Evolutionary conservation across 2,797 vertebrate species (phyloP).

Genomic region (Tokudaia muenninki): DNA sequence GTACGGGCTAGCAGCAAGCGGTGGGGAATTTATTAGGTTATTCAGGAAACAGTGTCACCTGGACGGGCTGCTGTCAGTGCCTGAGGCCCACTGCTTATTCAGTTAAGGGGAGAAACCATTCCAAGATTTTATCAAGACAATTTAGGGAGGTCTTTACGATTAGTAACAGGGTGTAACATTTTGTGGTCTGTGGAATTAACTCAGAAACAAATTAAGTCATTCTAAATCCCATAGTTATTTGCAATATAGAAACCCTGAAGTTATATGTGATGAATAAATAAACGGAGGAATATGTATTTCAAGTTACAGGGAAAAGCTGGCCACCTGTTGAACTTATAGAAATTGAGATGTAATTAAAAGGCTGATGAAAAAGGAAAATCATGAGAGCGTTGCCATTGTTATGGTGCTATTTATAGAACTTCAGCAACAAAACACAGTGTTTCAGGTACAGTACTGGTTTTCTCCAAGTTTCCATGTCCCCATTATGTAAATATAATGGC

Average conservation of each 20-base stretch:
- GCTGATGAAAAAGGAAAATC: constrained; percentile 8
- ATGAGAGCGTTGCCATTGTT: not conserved
- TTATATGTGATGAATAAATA: constrained; percentile 13
- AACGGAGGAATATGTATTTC: not conserved
- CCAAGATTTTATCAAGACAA: not conserved
- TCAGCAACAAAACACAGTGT: not conserved
- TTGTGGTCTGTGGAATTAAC: not conserved
- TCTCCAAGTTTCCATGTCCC: not conserved
- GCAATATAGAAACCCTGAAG: not conserved
- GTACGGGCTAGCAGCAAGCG: not conserved
- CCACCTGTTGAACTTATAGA: not conserved
- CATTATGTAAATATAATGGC: not conserved
- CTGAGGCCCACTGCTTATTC: not conserved
- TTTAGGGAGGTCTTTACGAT: not conserved
- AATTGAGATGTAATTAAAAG: not conserved
- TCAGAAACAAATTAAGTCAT: not conserved
- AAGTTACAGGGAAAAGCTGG: not conserved
- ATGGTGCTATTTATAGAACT: constrained; percentile 15
- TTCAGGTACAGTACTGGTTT: not conserved
- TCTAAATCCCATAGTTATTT: not conserved
- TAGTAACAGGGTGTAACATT: not conserved
- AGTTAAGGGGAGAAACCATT: not conserved
- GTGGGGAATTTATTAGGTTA: not conserved
- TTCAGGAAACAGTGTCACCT: not conserved
- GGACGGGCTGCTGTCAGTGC: not conserved